Percentiles rank a stretch among this genome's conserved stretches.
phyloP scores from a whole-genome alignment of 2,888 invertebrate species.

The Notodonta ziczac region DNA sequence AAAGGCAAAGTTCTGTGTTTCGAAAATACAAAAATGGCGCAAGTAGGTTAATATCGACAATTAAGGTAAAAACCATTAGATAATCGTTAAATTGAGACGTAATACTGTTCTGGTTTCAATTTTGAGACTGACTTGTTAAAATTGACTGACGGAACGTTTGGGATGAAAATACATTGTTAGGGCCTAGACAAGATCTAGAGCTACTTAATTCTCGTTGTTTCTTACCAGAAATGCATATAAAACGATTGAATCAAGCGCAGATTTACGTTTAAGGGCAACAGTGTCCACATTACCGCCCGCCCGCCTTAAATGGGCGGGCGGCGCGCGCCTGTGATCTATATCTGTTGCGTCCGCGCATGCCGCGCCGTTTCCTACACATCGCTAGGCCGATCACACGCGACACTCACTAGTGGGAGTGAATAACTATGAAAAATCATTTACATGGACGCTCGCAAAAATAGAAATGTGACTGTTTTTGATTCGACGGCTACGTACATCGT shows the following conservation, averaged over 20 bases:
- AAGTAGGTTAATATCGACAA: too few relatives aligned
- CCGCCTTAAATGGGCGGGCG: conserved; percentile 58
- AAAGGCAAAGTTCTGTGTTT: too few relatives aligned
- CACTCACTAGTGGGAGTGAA: background rate
- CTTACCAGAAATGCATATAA: conserved; percentile 1
- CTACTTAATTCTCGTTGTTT: background rate
- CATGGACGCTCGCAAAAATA: background rate
- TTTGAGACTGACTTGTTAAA: too few relatives aligned
- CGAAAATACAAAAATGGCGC: too few relatives aligned
- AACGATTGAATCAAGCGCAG: conserved; percentile 5
- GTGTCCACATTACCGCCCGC: conserved; percentile 42
- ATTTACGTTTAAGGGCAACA: conserved; percentile 33
- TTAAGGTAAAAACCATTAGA: too few relatives aligned
- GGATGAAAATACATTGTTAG: too few relatives aligned
- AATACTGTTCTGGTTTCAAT: too few relatives aligned
- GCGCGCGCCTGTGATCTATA: conserved; percentile 60
- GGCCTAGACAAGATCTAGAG: too few relatives aligned
- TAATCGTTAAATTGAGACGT: too few relatives aligned
- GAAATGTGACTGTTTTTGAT: too few relatives aligned
- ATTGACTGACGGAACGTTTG: too few relatives aligned
- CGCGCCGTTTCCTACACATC: conserved; percentile 46
- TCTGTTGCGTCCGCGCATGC: conserved; percentile 53
- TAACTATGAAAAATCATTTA: background rate
- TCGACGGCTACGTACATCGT: too few relatives aligned
- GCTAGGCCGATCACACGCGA: conserved; percentile 25